Evolutionary conservation across 2,888 invertebrate species (phyloP).

Genomic region (Drosophila siamana): DNA sequence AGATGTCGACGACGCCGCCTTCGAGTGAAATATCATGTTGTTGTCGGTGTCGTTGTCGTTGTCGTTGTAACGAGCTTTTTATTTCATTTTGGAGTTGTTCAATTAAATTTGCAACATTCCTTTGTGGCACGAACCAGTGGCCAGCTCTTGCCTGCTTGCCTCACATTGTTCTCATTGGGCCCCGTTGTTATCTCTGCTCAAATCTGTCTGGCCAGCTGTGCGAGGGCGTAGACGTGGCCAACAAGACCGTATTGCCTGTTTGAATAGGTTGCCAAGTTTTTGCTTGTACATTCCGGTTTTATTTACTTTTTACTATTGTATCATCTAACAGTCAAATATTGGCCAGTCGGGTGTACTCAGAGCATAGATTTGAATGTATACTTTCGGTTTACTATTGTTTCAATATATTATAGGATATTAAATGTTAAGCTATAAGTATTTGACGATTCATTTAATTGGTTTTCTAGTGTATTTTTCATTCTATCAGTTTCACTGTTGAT

Average conservation of each 20-base stretch:
- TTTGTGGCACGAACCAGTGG: conserved; percentile 34
- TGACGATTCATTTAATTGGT: too few species aligned
- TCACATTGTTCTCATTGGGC: conserved; percentile 47
- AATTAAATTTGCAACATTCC: conserved; percentile 64
- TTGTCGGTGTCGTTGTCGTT: conserved; percentile 21
- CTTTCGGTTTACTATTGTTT: too few species aligned
- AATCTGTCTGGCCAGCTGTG: conserved; percentile 25
- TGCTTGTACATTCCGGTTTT: conserved; percentile 22
- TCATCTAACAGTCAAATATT: neutral
- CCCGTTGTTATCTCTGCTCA: conserved; percentile 49
- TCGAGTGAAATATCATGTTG: conserved; percentile 38
- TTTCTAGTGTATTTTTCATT: too few species aligned
- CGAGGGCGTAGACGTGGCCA: conserved; percentile 17
- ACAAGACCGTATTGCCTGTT: conserved; percentile 1
- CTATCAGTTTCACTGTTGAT: too few species aligned
- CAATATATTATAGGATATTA: too few species aligned
- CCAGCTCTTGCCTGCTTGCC: conserved; percentile 14
- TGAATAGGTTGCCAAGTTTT: conserved; percentile 38
- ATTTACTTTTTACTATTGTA: conserved; percentile 21
- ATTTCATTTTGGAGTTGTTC: conserved; percentile 64
- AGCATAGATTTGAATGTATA: neutral
- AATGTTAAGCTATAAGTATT: too few species aligned
- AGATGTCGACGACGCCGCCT: conserved; percentile 15
- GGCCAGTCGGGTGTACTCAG: neutral
- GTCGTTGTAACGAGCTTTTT: conserved; percentile 38